These are phyloP conservation scores for Spea multiplicata DNA, from an alignment of 2,113 vertebrate genomes.

Conservation along the genomic window DNA sequence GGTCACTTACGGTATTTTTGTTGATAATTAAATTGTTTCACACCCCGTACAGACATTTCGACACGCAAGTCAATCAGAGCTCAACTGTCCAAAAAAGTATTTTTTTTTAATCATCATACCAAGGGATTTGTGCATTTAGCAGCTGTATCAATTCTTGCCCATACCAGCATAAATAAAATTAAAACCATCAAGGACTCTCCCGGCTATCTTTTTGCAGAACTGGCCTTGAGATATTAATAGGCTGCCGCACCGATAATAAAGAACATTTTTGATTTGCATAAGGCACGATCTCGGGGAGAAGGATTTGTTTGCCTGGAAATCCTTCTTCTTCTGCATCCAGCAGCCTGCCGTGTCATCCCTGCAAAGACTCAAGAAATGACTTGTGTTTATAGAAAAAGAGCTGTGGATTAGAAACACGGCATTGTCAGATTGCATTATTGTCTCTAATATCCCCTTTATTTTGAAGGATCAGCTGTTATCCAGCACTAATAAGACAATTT, in stretches of 20 bases:
- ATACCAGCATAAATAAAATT: background rate
- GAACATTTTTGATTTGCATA: background rate
- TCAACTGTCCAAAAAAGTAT: too few species aligned
- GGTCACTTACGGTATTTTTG: too few species aligned
- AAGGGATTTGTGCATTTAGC: background rate
- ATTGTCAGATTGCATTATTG: background rate
- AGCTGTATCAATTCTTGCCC: background rate
- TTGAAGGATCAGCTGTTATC: slow-evolving; percentile 6
- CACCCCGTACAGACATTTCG: too few species aligned
- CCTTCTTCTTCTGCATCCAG: background rate
- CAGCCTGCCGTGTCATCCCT: background rate
- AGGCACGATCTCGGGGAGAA: background rate
- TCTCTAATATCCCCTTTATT: slow-evolving; percentile 24
- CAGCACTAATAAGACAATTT: slow-evolving; percentile 17
- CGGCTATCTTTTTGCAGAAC: background rate
- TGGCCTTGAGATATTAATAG: slow-evolving; percentile 20
- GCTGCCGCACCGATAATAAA: background rate
- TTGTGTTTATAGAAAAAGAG: background rate
- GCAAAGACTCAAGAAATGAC: background rate
- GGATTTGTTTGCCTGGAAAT: background rate
- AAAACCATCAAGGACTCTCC: slow-evolving; percentile 7
- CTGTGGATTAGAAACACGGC: background rate
- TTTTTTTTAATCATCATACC: background rate
- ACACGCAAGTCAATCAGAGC: too few species aligned
- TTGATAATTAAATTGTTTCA: too few species aligned